phyloP scores from a whole-genome alignment of 2,888 invertebrate species.

The Dynastes grantii region DNA sequence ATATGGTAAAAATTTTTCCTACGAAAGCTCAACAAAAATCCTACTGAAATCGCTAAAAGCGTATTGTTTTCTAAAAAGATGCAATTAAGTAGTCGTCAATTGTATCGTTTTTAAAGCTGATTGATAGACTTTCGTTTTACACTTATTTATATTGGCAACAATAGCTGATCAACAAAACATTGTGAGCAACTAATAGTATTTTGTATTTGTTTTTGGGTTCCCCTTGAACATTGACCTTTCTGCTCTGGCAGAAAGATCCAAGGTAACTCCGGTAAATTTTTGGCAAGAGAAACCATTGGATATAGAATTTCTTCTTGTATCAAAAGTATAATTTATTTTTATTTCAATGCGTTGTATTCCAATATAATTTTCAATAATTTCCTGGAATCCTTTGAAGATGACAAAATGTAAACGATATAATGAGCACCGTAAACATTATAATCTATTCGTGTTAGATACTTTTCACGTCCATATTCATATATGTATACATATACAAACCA shows the following conservation, averaged over 20 bases:
- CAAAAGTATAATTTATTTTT: too few species aligned
- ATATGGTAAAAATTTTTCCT: too few species aligned
- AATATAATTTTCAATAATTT: background rate
- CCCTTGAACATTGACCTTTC: slow-evolving; percentile 16
- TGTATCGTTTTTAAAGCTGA: background rate
- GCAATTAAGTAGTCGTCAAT: too few species aligned
- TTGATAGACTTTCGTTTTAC: background rate
- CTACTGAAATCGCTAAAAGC: too few species aligned
- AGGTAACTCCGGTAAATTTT: background rate
- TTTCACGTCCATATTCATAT: too few species aligned
- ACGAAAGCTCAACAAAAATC: too few species aligned
- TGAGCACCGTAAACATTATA: too few species aligned
- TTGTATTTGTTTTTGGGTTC: background rate
- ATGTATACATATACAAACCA: background rate
- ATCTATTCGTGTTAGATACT: too few species aligned
- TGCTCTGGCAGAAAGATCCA: background rate
- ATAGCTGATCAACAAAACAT: background rate
- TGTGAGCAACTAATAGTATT: background rate
- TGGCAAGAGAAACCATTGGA: background rate
- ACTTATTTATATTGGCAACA: too few species aligned
- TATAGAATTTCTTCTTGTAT: background rate
- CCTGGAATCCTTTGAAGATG: too few species aligned
- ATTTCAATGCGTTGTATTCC: background rate
- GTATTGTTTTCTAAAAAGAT: too few species aligned
- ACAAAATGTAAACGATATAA: too few species aligned